Evolutionary conservation across 2,113 vertebrate genomes (phyloP).

Genomic region (Corvus cornix): DNA sequence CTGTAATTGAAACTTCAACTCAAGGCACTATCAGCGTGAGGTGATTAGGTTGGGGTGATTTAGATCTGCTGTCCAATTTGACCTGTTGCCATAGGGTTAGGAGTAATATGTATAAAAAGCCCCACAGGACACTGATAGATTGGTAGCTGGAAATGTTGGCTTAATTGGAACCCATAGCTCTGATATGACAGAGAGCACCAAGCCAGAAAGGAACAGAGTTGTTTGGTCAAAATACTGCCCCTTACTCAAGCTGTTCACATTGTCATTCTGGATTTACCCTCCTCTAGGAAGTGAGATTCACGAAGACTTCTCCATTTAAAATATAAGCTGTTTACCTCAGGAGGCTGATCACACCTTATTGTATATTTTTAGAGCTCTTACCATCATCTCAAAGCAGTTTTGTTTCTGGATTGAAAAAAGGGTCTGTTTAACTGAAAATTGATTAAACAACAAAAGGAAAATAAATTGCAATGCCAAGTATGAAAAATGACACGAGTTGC

Average conservation of each 20-base stretch:
- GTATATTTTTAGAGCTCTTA: not conserved
- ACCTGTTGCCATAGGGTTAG: not conserved
- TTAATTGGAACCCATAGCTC: not conserved
- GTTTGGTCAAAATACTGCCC: not conserved
- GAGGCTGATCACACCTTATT: not conserved
- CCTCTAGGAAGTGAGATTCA: not conserved
- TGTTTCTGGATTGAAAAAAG: not conserved
- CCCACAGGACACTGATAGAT: not conserved
- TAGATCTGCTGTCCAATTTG: not conserved
- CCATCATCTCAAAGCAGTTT: not conserved
- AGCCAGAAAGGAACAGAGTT: not conserved
- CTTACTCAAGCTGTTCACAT: not conserved
- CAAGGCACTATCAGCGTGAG: fast-evolving
- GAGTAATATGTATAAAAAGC: not conserved
- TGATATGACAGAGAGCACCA: not conserved
- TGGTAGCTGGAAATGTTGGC: not conserved
- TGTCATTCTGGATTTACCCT: not conserved
- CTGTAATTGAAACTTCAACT: not conserved
- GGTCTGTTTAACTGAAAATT: not conserved
- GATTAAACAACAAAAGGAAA: constrained; percentile 16
- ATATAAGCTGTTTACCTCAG: not conserved
- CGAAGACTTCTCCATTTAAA: not conserved
- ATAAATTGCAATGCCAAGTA: not conserved
- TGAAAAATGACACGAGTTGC: constrained; percentile 16
- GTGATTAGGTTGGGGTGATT: not conserved